A percentile compares a stretch with the other conserved stretches of the same genome.
These are phyloP conservation scores for Coregonus clupeaformis DNA, from an alignment of 2,113 vertebrate species.

Conservation along the genomic window DNA sequence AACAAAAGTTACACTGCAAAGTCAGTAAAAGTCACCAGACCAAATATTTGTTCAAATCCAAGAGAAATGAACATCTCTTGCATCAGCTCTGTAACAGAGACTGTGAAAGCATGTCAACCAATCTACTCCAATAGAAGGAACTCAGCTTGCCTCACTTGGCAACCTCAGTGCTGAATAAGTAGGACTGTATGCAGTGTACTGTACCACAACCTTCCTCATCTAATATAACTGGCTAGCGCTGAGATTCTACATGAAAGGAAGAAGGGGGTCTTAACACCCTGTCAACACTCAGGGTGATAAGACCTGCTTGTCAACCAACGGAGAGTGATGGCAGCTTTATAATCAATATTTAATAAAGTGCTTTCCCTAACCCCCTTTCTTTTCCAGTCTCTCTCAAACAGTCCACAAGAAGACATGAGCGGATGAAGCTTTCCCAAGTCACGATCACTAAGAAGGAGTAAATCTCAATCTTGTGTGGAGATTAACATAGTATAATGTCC, in stretches of 20 bases:
- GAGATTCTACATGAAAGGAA: not conserved
- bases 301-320: slow-evolving; percentile 16
- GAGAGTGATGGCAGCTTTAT: slow-evolving; percentile 25
- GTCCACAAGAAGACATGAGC: no score
- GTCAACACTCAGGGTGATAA: slow-evolving; percentile 28
- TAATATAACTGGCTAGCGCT: not conserved
- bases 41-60: not conserved
- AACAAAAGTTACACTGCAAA: no score
- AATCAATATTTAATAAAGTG: slow-evolving; percentile 53
- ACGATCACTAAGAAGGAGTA: not conserved
- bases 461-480: not conserved
- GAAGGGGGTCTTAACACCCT: not conserved
- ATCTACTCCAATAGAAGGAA: no score
- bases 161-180: no score
- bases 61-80: no score
- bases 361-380: slow-evolving; percentile 36
- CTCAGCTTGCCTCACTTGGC: no score
- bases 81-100: no score
- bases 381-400: not conserved
- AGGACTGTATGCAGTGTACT: not conserved
- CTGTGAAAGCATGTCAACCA: no score
- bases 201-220: not conserved
- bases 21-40: not conserved
- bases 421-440: not conserved
- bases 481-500: not conserved